These are phyloP conservation scores for Heterotilapia buettikoferi DNA, from an alignment of 2,113 vertebrate genomes.

Conservation along the genomic window DNA sequence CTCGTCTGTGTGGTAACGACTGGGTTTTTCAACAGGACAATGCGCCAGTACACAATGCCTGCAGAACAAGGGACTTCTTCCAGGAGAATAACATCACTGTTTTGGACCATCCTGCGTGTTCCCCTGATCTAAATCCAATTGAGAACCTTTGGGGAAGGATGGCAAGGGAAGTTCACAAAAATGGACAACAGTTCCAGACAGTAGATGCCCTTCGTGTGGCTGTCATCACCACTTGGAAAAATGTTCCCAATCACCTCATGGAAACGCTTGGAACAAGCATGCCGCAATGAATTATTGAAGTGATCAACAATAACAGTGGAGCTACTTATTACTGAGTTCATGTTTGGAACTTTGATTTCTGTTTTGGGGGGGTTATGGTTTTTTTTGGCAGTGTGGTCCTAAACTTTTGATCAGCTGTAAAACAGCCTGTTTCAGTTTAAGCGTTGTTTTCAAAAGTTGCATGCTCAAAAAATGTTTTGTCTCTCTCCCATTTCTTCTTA, in stretches of 20 bases:
- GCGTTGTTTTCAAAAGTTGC: background rate
- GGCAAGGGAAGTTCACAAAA: background rate
- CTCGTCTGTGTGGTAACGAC: background rate
- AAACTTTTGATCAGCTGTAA: accelerated
- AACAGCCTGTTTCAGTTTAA: background rate
- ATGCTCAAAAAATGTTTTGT: accelerated
- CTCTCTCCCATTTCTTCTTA: background rate
- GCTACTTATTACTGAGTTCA: background rate
- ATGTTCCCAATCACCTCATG: background rate
- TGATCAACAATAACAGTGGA: accelerated
- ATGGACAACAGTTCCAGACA: background rate
- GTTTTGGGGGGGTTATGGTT: too few species aligned
- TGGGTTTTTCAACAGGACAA: accelerated
- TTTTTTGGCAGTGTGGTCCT: background rate
- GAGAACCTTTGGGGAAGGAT: accelerated
- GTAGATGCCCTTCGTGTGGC: accelerated
- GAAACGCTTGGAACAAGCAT: background rate
- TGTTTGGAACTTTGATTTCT: background rate
- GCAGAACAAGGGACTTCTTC: background rate
- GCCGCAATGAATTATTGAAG: background rate
- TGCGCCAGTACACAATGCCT: accelerated
- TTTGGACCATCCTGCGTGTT: background rate
- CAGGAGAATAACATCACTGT: background rate
- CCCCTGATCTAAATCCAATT: accelerated
- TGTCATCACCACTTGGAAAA: background rate